Base-by-base conservation (phyloP, 2,113 vertebrate species). In the Alethe diademata region DNA sequence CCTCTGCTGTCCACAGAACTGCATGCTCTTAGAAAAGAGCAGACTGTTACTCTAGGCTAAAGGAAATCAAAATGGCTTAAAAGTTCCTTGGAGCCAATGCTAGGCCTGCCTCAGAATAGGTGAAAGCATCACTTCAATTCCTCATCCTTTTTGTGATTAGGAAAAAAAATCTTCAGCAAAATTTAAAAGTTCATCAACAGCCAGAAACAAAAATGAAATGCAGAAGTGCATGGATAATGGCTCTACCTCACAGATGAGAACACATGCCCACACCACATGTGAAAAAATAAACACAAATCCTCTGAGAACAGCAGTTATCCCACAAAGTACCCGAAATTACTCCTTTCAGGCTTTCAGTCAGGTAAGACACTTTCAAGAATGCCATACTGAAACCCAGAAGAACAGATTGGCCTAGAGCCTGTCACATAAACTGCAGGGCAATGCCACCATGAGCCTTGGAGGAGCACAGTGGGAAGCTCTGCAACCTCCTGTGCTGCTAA, bases 301-400 rank as follows among this genome's bases (percentile, higher is more conserved):
- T 86, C 79, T 0, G 43, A 95, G 73, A 92, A 60, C 40, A 81
- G 72, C 83, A 92, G 92, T 90, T 97, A 91, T 47, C 76, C 76
- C 89, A 91, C 78, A 58, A 56, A 87, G 25, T 23, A 36, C 4
- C 40, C 22, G 8, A 93, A 95, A 89, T 81, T 71, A 88, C 83
- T 91, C 33, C 17, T 88, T 74, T 91, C 43, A 53, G 31, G 48
- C 38, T 95, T 94, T 96, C 80, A 74, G 19, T 75, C 33, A 84
- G 11, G 40, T 74, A 84, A 64, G 15, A 14, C 43, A 53, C 80
- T 80, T 95, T 91, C 79, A 89, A 29, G 48, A 92, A 57, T 12
- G 20, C 35, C 5, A 2, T 28, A 60, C 0, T 40, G 47, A 88
- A 94, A 86, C 29, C 12, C 65, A 81, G 61, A 91, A 78, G 14